Evolutionary conservation across 2,113 vertebrate species (phyloP).

Genomic region (Erythrocercus mccallii): DNA sequence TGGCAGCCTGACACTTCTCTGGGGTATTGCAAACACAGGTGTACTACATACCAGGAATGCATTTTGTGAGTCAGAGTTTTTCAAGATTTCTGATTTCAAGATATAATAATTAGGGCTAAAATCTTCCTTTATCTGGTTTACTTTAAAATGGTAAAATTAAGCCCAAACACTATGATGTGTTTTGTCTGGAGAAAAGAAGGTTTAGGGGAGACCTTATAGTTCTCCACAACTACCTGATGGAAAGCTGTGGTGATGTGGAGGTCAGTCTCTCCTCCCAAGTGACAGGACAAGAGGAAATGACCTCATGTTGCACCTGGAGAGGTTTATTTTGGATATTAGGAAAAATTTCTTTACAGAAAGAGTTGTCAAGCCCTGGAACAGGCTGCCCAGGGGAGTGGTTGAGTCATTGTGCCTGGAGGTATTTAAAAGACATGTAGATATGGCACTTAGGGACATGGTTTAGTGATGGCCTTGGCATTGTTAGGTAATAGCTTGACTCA

Average conservation of each 20-base stretch:
- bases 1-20: neutral
- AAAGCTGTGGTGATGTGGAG: neutral
- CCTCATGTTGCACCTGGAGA: neutral
- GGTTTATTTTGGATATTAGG: neutral
- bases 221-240: neutral
- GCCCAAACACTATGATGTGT: neutral
- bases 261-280: neutral
- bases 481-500: neutral
- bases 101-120: neutral
- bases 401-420: neutral
- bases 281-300: neutral
- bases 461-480: neutral
- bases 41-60: neutral
- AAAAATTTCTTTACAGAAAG: neutral
- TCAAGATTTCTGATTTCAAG: neutral
- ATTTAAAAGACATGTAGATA: accelerated
- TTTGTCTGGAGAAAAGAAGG: neutral
- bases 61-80: neutral
- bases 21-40: neutral
- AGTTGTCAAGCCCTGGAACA: neutral
- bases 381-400: neutral
- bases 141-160: neutral
- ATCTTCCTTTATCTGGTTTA: neutral
- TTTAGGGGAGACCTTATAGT: neutral
- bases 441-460: neutral